Evolutionary conservation across 2,113 vertebrate species (phyloP), one percentile per base, ranked within the genome.

Genomic region (Coptodon rendalli): DNA sequence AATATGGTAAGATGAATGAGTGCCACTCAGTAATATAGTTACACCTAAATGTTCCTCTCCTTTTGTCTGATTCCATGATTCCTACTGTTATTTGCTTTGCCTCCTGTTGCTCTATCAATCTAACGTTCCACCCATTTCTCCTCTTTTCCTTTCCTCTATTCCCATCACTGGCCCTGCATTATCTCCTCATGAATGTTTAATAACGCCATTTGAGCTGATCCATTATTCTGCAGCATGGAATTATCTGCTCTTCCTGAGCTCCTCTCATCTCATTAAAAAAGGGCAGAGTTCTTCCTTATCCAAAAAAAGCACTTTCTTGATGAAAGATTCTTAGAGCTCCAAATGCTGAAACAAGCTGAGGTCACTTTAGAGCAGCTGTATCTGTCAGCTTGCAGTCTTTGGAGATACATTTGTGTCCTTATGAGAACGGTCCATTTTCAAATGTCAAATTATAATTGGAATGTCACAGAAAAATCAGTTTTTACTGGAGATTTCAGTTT

Each of bases 151-250:
- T 59, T 83, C 68, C 63, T 84, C 80, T 86, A 38, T 36, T 86
- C 83, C 86, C 68, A 80, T 87, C 84, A 36, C 24, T 17, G 86
- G 89, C 59, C 84, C 82, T 82, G 86, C 89, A 90, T 94, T 92
- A 96, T 94, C 92, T 89, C 48, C 82, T 95, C 91, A 95, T 96
- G 89, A 95, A 96, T 96, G 78, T 95, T 96, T 96, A 93, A 97
- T 93, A 63, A 87, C 87, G 68, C 88, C 89, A 95, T 96, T 95
- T 92, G 87, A 91, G 91, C 89, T 89, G 82, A 91, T 94, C 87
- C 82, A 91, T 95, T 94, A 95, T 95, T 95, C 91, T 86, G 82
- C 86, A 82, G 84, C 87, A 79, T 81, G 83, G 85, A 96, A 94
- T 94, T 89, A 95, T 91, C 91, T 86, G 82, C 82, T 90, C 89